Base-by-base conservation (phyloP, 2,888 invertebrate genomes). In the Oxycera nigricornis region DNA sequence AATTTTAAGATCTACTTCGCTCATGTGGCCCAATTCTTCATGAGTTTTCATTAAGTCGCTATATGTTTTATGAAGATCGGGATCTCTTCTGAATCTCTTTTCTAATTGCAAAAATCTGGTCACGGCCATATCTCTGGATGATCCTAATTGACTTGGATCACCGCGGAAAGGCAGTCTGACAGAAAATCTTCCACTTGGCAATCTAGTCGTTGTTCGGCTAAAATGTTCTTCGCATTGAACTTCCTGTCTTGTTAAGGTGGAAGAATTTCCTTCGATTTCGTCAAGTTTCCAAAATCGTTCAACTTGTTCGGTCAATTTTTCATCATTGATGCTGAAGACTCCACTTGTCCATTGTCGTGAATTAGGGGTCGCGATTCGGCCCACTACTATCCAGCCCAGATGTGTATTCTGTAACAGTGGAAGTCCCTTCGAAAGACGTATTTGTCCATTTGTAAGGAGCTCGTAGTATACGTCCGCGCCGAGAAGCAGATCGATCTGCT, bases 81-180 rank as follows among this genome's bases (percentile, higher is more conserved):
- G 31, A 7, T 62, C 35, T 30, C 26, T 30, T 4, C n/a, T 30
- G n/a, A 62, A 30, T 14, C 9, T 9, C 22, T 28, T 22, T 57
- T 17, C 57, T 22, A 57, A 2, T 26, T 57, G 24, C 11, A 6
- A 22, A 4, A 62, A 35, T 2, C 62, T 14, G 7, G 14, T 26
- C 9, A 14, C 14, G 26, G 62, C 62, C 17, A 35, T 62, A 30
- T 62, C 31, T 17, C 17, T 31, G 24, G 62, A 30, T 20, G 28
- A 6, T 30, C 62, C 14, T 35, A 30, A 11, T 17, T 20, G 11
- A 22, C 20, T 35, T n/a, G n/a, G 35, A 35, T 30, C 62, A n/a
- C 62, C 14, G 17, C n/a, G 62, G 4, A 26, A 62, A 62, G 62
- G 62, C 31, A 62, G 20, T 17, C 28, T 62, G 30, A 62, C 30